Evolutionary conservation across 2,797 vertebrate genomes (phyloP).

Genomic region (Neosilurus mollespiculum): DNA sequence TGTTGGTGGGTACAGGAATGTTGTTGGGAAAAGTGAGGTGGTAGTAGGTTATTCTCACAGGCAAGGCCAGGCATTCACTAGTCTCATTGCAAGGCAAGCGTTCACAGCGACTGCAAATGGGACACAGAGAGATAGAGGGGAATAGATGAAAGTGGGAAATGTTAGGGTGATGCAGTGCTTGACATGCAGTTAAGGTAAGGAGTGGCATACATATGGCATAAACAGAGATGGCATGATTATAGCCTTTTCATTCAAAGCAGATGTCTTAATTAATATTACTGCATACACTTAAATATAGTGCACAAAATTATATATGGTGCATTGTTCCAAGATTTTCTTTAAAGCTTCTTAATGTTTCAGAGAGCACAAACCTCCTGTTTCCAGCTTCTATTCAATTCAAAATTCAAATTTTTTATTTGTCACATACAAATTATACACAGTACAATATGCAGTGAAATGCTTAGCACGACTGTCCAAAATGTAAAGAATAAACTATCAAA

Average conservation of each 20-base stretch:
- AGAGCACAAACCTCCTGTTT: background rate
- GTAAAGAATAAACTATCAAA: too few species aligned
- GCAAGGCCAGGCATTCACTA: conserved; percentile 90
- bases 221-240: conserved; percentile 7
- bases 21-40: conserved; percentile 97
- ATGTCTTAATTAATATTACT: background rate
- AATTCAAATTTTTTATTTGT: too few species aligned
- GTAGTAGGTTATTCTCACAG: conserved; percentile 98
- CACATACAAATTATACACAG: too few species aligned
- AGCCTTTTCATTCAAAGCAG: background rate
- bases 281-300: background rate
- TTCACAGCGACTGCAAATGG: conserved; percentile 95
- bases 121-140: conserved; percentile 57
- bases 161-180: conserved; percentile 67
- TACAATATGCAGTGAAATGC: too few species aligned
- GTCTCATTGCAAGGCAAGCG: conserved; percentile 97
- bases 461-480: too few species aligned
- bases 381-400: background rate
- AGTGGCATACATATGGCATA: conserved; percentile 8
- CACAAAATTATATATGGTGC: background rate
- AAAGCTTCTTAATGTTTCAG: background rate
- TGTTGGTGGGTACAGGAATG: conserved; percentile 88
- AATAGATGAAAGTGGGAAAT: conserved; percentile 60
- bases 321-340: background rate
- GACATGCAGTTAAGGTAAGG: conserved; percentile 69